Base-by-base conservation (phyloP, 1,140 invertebrate genomes). In the Colletes gigas region DNA sequence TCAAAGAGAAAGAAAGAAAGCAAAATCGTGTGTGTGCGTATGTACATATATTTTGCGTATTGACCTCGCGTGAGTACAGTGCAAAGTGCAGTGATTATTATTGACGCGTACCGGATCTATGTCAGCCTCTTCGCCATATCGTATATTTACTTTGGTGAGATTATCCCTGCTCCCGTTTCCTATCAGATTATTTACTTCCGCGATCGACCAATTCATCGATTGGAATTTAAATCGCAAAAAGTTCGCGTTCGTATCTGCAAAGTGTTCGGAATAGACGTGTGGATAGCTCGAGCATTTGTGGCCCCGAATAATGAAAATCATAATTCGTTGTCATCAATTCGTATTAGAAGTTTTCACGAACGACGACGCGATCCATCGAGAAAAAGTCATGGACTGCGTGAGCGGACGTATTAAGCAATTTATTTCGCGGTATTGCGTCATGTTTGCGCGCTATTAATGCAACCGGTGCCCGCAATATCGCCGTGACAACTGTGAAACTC, bases 371-470 rank as follows among this genome's bases (percentile, higher is more conserved):
- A 71, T 10, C 60, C 52, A 70, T 75, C 59, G 69, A 55, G 7
- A 21, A 54, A 57, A 69, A 60, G n/a, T 66, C 39, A 62, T 52
- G 66, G 57, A 30, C 76, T 47, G 19, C 8, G n/a, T 21, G 52
- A 72, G 57, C 76, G 65, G 30, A 74, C 59, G 52, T 74, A 77
- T 88, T 84, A 78, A 76, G 86, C 77, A 87, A 87, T 85, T 87
- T 82, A 82, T 88, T 89, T 87, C 84, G 81, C 75, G 44, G 70
- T 80, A 78, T 90, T 90, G 89, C 89, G 83, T 90, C 88, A 90
- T 66, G 30, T 86, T 73, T 47, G 67, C 69, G 60, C 83, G 83
- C 83, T 89, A 89, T 83, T 78, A 83, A 85, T 87, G 86, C 83
- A 81, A 86, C 80, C 67, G 76, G 60, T 79, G 85, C 80, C 65